Evolutionary conservation across 2,797 vertebrate species (phyloP).

Genomic region (Catamblyrhynchus diadema): DNA sequence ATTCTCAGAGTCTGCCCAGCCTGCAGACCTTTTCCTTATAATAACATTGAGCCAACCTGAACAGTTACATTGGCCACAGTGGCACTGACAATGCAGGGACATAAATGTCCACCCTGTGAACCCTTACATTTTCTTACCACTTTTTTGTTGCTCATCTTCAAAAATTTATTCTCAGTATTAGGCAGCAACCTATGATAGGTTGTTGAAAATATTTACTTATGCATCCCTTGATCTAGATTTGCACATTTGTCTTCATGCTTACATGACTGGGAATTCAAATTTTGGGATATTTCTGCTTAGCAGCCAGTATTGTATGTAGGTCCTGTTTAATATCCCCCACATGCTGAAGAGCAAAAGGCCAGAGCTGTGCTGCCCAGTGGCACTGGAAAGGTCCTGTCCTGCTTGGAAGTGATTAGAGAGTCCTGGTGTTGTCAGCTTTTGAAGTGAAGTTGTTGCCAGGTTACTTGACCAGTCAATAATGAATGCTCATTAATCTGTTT

Average conservation of each 20-base stretch:
- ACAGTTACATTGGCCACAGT: background rate
- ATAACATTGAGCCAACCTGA: background rate
- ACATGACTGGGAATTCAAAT: background rate
- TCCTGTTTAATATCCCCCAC: background rate
- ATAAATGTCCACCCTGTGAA: background rate
- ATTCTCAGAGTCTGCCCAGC: background rate
- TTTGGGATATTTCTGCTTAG: background rate
- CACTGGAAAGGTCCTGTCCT: background rate
- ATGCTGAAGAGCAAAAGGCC: background rate
- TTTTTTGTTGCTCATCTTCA: background rate
- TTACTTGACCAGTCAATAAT: slow-evolving; percentile 25
- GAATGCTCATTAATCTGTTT: slow-evolving; percentile 15
- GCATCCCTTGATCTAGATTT: background rate
- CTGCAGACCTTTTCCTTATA: background rate
- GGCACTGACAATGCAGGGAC: background rate
- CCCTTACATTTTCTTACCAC: background rate
- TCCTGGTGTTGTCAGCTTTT: background rate
- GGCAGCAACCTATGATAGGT: background rate
- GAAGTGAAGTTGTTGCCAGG: slow-evolving; percentile 24
- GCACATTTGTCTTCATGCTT: background rate
- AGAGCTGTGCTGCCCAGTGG: background rate
- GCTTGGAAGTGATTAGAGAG: background rate
- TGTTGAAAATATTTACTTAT: background rate
- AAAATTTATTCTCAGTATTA: background rate
- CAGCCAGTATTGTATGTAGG: background rate